Evolutionary conservation across 2,888 invertebrate species (phyloP).

Genomic region (Euphydryas editha): DNA sequence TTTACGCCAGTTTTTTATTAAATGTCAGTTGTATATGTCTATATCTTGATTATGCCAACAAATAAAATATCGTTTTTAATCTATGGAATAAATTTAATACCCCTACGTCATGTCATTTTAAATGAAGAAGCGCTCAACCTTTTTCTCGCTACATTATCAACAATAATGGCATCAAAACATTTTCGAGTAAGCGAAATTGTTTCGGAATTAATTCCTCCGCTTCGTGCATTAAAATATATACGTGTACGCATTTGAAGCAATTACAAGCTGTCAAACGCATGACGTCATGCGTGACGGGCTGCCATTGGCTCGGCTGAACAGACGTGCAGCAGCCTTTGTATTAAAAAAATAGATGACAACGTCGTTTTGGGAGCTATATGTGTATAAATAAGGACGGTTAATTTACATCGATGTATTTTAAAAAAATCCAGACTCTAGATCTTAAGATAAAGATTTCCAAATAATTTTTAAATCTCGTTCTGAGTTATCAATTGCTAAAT

Average conservation of each 20-base stretch:
- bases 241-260: slow-evolving; percentile 27
- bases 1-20: no score
- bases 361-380: neutral
- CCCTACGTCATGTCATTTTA: neutral
- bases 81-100: neutral
- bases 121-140: neutral
- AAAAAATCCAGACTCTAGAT: neutral
- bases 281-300: slow-evolving; percentile 29
- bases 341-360: slow-evolving; percentile 18
- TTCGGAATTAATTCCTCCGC: slow-evolving; percentile 6
- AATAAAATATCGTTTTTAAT: neutral
- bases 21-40: neutral
- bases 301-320: slow-evolving; percentile 31
- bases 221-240: slow-evolving; percentile 13
- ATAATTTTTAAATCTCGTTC: no score
- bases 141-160: slow-evolving; percentile 4
- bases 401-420: neutral
- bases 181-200: slow-evolving; percentile 6
- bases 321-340: slow-evolving; percentile 21
- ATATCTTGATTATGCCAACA: neutral
- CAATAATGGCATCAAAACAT: slow-evolving; percentile 10
- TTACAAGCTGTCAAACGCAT: slow-evolving; percentile 38
- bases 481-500: no score
- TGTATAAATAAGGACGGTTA: neutral
- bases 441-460: neutral